phyloP scores from a whole-genome alignment of 1,140 invertebrate genomes.

The Camponotus floridanus region DNA sequence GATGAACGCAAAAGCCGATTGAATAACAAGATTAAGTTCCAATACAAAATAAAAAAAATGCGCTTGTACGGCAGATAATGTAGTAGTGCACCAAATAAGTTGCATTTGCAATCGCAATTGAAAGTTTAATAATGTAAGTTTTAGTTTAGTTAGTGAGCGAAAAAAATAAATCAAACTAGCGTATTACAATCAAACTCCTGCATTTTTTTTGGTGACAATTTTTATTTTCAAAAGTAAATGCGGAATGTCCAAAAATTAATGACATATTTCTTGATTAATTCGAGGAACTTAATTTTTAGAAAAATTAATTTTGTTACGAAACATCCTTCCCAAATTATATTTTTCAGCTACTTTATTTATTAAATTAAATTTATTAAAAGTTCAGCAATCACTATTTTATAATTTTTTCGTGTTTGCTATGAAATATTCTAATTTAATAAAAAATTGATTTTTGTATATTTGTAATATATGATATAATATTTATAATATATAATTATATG shows the following conservation, averaged over 20 bases:
- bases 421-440: not conserved
- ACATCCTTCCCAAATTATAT: not conserved
- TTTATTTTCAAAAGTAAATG: not conserved
- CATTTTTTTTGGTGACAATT: not conserved
- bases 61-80: not conserved
- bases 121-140: not conserved
- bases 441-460: conserved; percentile 2
- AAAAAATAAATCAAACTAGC: not conserved
- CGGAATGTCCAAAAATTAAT: not conserved
- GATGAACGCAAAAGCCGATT: conserved; percentile 33
- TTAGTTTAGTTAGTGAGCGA: not conserved
- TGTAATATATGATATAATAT: too few relatives aligned
- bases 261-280: not conserved
- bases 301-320: not conserved
- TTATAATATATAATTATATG: too few relatives aligned
- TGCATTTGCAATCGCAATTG: not conserved
- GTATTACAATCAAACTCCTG: not conserved
- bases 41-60: conserved; percentile 21
- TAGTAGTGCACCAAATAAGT: not conserved
- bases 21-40: conserved; percentile 19
- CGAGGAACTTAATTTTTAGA: not conserved
- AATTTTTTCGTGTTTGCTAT: not conserved
- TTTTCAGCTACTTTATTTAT: not conserved
- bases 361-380: not conserved
- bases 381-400: not conserved